A percentile compares a stretch with the other conserved stretches of the same genome.
phyloP scores from a whole-genome alignment of 2,888 invertebrate species.

The Fragum fragum region DNA sequence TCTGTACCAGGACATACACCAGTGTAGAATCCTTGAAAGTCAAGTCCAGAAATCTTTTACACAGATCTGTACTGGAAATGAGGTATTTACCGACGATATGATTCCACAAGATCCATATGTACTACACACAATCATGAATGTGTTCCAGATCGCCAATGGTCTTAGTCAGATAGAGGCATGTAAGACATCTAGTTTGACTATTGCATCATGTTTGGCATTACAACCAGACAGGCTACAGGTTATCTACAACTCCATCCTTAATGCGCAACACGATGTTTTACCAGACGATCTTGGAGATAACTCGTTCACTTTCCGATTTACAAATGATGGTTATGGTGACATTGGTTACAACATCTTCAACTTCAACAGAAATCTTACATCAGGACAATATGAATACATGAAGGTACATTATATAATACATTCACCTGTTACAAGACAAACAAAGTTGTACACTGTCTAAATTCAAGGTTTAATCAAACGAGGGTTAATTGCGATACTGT shows the following conservation, averaged over 20 bases:
- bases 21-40: conserved; percentile 84
- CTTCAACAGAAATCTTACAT: conserved; percentile 73
- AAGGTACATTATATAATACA: conserved; percentile 62
- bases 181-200: conserved; percentile 63
- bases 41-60: conserved; percentile 77
- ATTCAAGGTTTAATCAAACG: no score
- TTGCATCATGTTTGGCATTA: conserved; percentile 77
- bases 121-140: conserved; percentile 85
- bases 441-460: no score
- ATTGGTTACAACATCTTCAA: conserved; percentile 86
- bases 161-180: conserved; percentile 81
- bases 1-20: conserved; percentile 84
- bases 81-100: conserved; percentile 76
- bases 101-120: conserved; percentile 83
- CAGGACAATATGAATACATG: conserved; percentile 70
- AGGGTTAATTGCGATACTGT: no score
- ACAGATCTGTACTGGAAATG: conserved; percentile 79
- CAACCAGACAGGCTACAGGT: conserved; percentile 78
- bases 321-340: conserved; percentile 85
- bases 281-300: conserved; percentile 79
- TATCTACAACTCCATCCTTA: conserved; percentile 76
- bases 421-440: no score
- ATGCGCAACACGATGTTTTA: conserved; percentile 75
- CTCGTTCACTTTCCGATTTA: conserved; percentile 85
- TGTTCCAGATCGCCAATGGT: conserved; percentile 84